Evolutionary conservation across 2,888 invertebrate species (phyloP), one percentile per base, ranked within the genome.

Genomic region (Philhelius pedissequus): DNA sequence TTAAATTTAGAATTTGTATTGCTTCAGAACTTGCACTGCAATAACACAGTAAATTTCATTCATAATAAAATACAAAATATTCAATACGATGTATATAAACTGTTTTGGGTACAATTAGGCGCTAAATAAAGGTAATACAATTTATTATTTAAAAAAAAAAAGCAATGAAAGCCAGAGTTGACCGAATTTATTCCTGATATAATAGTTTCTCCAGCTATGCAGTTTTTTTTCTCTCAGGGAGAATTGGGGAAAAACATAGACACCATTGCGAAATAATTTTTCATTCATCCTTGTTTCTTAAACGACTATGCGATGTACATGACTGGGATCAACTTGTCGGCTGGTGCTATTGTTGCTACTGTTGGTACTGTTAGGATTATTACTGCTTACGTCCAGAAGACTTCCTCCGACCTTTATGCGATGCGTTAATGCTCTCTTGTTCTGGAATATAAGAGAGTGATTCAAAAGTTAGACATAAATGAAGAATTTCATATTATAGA

Each of bases 241-340:
- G n/a, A 38, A 25, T 9, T 25, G 54, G 52, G 60, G 8, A 15
- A 48, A 45, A 68, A 52, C 30, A 48, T 84, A 84, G 84, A 68
- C 84, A 84, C 84, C 84, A 80, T 84, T 20, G 9, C 40, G 74
- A 83, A 71, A 70, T 20, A 13, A 74, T 38, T 73, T 22, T 40
- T 4, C 18, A 20, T 40, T 4, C 18, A 20, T 32, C 38, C 27
- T 40, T 40, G 62, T 73, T 18, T 22, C 56, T 77, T 87, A 90
- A 75, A 91, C 89, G 75, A 91, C 88, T 84, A 91, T 89, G 75
- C 90, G 90, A 87, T 90, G 89, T n/a, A 90, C 89, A 88, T 91
- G 90, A 89, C 89, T 91, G 87, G 89, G 89, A 86, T 90, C 90
- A 25, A 89, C 79, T 88, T 89, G 66, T 66, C 88, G 89, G 70